phyloP scores from a whole-genome alignment of 2,888 invertebrate genomes.

The Ochropacha duplaris region DNA sequence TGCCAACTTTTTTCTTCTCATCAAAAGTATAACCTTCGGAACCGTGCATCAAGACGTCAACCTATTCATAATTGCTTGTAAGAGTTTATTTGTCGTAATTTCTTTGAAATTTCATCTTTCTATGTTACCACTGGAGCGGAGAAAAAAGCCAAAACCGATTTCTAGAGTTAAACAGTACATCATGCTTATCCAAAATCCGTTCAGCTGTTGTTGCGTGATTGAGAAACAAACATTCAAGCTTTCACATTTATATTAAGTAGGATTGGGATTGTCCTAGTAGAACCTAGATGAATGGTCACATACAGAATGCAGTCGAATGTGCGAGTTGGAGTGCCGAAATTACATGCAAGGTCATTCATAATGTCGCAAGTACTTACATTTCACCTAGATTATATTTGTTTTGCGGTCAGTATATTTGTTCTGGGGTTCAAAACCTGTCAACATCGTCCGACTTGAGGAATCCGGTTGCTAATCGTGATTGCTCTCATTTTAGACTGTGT shows the following conservation, averaged over 20 bases:
- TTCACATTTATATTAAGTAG: too few species aligned
- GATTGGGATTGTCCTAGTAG: background rate
- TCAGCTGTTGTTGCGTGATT: too few species aligned
- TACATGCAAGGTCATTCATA: slow-evolving; percentile 35
- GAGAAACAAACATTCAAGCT: too few species aligned
- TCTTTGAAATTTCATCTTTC: too few species aligned
- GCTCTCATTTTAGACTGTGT: background rate
- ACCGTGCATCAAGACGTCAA: too few species aligned
- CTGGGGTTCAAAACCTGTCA: slow-evolving; percentile 13
- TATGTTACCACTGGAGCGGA: too few species aligned
- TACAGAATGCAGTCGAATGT: slow-evolving; percentile 16
- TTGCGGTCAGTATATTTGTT: slow-evolving; percentile 14
- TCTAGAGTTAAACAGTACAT: too few species aligned
- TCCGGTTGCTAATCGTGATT: slow-evolving; percentile 19
- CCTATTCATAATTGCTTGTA: too few species aligned
- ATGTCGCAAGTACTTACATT: slow-evolving; percentile 34
- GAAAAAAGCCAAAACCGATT: too few species aligned
- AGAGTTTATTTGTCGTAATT: too few species aligned
- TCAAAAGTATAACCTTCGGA: too few species aligned
- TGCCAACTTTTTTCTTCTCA: too few species aligned
- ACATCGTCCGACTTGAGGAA: slow-evolving; percentile 20
- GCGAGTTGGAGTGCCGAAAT: slow-evolving; percentile 28
- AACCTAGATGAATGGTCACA: background rate
- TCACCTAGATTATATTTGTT: slow-evolving; percentile 27
- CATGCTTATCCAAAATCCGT: background rate